Conservation (phyloP, 2,888 invertebrate genomes). For the Hirtodrosophila confusa region DNA sequence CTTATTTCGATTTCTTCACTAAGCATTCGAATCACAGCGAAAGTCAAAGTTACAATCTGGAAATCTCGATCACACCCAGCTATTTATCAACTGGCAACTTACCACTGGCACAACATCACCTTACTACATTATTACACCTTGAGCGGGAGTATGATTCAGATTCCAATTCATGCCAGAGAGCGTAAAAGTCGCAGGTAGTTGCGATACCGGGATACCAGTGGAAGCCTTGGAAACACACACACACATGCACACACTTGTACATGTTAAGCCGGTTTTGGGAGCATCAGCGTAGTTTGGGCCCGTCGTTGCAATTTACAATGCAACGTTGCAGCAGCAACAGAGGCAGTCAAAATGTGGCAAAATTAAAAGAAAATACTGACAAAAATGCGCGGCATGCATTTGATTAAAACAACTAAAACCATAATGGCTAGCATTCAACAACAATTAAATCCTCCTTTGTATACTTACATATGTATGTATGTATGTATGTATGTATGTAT, state of each 20-base stretch:
- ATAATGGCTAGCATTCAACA: conserved; percentile 34
- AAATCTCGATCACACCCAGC: too few relatives aligned
- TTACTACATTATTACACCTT: not conserved
- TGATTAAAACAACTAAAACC: conserved; percentile 19
- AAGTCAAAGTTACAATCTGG: too few relatives aligned
- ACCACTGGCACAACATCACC: too few relatives aligned
- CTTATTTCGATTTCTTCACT: too few relatives aligned
- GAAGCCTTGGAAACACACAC: conserved; percentile 36
- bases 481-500: conserved; percentile 20
- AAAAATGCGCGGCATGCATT: conserved; percentile 65
- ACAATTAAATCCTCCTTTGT: conserved; percentile 61
- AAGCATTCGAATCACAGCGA: too few relatives aligned
- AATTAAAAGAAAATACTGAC: conserved; percentile 61
- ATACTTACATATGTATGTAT: conserved; percentile 4
- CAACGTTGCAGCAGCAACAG: conserved; percentile 37
- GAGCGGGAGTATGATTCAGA: conserved; percentile 39
- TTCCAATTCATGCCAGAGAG: conserved; percentile 31
- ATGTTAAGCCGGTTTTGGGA: conserved; percentile 65
- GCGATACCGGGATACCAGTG: conserved; percentile 39
- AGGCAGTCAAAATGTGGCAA: conserved; percentile 68
- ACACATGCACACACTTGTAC: conserved; percentile 27
- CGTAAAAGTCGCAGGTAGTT: conserved; percentile 32
- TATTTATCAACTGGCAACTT: too few relatives aligned
- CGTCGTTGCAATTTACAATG: conserved; percentile 45
- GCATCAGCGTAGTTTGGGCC: conserved; percentile 38